Evolutionary conservation across 2,888 invertebrate genomes (phyloP).

Genomic region (Taenaris catops): DNA sequence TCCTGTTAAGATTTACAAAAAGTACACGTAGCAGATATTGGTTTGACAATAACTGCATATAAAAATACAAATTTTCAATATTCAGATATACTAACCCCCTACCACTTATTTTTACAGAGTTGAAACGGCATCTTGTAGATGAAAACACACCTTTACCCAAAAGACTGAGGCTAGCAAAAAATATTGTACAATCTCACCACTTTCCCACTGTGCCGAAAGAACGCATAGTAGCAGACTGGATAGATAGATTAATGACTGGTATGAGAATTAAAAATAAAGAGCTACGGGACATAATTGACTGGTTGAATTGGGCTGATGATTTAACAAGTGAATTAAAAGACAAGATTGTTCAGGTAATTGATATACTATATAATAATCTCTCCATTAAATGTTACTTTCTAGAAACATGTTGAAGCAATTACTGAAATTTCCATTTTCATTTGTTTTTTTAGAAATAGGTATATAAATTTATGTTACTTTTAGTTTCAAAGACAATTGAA

Average conservation of each 20-base stretch:
- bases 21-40: no score
- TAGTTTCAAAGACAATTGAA: no score
- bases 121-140: slow-evolving; percentile 65
- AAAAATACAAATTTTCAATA: no score
- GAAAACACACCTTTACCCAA: slow-evolving; percentile 62
- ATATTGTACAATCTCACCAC: slow-evolving; percentile 65
- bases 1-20: no score
- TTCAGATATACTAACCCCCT: no score
- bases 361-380: no score
- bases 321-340: slow-evolving; percentile 54
- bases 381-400: no score
- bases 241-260: slow-evolving; percentile 42
- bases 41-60: no score
- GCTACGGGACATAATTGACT: slow-evolving; percentile 47
- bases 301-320: slow-evolving; percentile 48
- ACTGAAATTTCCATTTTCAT: no score
- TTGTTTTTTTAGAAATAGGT: no score
- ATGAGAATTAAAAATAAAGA: slow-evolving; percentile 44
- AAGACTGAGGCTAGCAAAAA: slow-evolving; percentile 74
- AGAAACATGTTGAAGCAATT: no score
- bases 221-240: slow-evolving; percentile 70
- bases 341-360: slow-evolving; percentile 60
- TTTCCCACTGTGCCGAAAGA: slow-evolving; percentile 71
- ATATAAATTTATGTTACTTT: no score
- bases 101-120: slow-evolving; percentile 48